phyloP scores from a whole-genome alignment of 2,888 invertebrate genomes.

The Sussaba pulchella region DNA sequence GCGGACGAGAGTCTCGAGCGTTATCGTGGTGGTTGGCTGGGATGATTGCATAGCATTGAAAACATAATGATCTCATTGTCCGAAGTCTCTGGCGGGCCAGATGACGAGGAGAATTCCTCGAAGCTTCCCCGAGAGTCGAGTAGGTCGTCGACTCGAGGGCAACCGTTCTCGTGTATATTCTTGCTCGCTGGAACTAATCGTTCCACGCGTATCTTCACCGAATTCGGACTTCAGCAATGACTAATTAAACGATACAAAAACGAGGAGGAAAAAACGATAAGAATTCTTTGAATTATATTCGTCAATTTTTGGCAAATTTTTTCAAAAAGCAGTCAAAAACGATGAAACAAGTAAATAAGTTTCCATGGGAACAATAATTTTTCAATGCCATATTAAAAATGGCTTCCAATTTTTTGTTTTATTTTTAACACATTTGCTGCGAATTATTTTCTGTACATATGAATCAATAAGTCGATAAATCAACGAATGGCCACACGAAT shows the following conservation, averaged over 20 bases:
- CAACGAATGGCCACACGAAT: neutral
- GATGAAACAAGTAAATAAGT: no score
- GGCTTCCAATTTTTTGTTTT: no score
- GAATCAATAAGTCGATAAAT: no score
- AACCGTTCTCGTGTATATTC: conserved; percentile 24
- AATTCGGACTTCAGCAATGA: conserved; percentile 17
- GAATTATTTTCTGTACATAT: no score
- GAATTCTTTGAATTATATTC: neutral
- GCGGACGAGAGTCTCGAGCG: neutral
- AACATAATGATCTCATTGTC: conserved; percentile 72
- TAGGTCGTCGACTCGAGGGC: conserved; percentile 38
- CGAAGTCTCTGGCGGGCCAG: conserved; percentile 43
- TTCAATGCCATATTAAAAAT: no score
- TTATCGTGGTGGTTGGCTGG: conserved; percentile 60
- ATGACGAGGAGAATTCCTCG: conserved; percentile 64
- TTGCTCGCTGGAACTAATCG: conserved; percentile 22
- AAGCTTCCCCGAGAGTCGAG: conserved; percentile 58
- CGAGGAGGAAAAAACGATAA: neutral
- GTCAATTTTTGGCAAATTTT: no score
- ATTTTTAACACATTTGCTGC: no score
- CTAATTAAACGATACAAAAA: conserved; percentile 20
- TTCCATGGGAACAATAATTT: no score
- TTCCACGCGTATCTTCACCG: conserved; percentile 5
- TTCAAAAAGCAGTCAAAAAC: no score
- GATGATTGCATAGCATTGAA: conserved; percentile 70